Conservation (phyloP, 2,888 invertebrate species). For the Limnephilus auricula region DNA sequence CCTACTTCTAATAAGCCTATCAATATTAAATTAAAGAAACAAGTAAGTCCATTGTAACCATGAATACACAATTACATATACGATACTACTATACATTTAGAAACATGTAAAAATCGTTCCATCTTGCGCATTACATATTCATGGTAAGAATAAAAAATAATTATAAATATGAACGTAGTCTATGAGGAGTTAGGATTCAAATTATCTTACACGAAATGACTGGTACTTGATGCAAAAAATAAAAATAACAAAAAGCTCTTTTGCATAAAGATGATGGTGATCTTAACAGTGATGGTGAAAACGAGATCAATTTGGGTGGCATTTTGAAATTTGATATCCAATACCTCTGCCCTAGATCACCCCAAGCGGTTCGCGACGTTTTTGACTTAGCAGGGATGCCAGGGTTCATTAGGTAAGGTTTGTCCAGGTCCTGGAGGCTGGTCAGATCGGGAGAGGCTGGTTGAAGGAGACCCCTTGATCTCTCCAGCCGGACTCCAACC, state of each 20-base stretch:
- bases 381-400: too few species aligned
- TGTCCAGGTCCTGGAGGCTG: too few species aligned
- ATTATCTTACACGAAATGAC: not conserved
- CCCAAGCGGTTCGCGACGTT: too few species aligned
- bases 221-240: not conserved
- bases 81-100: not conserved
- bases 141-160: not conserved
- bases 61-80: not conserved
- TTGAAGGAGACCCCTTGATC: too few species aligned
- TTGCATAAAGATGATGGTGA: not conserved
- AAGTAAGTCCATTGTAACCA: not conserved
- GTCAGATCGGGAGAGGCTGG: too few species aligned
- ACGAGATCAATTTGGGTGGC: not conserved
- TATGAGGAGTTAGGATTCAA: too few species aligned
- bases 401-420: too few species aligned
- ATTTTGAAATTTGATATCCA: too few species aligned
- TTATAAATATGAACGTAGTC: too few species aligned
- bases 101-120: not conserved
- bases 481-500: too few species aligned
- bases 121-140: not conserved
- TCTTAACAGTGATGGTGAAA: not conserved
- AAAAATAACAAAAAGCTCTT: not conserved
- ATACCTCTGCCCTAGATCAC: too few species aligned
- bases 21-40: not conserved
- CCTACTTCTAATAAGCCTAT: slow-evolving; percentile 6